A percentile compares a stretch with the other conserved stretches of the same genome.
Evolutionary conservation across 2,797 vertebrate species (phyloP).

Genomic region (Numenius phaeopus): DNA sequence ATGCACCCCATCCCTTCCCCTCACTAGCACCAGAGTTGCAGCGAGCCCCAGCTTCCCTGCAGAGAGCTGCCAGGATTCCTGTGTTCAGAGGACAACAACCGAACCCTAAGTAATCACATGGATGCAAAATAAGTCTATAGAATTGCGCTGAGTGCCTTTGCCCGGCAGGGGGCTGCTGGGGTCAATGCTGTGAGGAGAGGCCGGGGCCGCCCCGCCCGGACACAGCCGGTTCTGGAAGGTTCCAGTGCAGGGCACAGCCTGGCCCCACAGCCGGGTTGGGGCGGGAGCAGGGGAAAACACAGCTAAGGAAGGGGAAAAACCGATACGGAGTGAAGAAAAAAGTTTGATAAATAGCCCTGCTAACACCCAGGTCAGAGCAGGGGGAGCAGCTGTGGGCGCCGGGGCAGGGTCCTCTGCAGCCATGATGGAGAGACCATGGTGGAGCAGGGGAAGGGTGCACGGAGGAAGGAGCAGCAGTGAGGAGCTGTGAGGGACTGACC

Average conservation of each 20-base stretch:
- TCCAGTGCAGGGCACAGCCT: no score
- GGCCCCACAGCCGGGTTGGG: background rate
- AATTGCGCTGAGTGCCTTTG: fast-evolving
- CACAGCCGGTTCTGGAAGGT: background rate
- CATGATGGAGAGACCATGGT: fast-evolving
- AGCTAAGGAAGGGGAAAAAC: background rate
- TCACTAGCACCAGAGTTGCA: background rate
- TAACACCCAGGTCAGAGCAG: background rate
- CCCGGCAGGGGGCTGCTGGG: background rate
- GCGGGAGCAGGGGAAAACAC: background rate
- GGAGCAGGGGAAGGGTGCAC: background rate
- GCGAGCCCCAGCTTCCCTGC: background rate
- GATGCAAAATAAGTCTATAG: background rate
- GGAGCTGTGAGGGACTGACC: background rate
- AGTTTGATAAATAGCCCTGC: background rate
- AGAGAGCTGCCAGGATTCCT: background rate
- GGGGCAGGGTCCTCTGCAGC: background rate
- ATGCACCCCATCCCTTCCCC: no score
- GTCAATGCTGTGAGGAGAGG: background rate
- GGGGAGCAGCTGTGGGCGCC: fast-evolving
- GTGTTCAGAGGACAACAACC: background rate
- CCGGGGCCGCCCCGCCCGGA: no score
- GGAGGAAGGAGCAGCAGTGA: background rate
- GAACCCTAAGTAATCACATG: no score
- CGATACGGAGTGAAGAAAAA: background rate